These are phyloP conservation scores for Theretra japonica DNA, from an alignment of 2,888 invertebrate species.

Conservation along the genomic window DNA sequence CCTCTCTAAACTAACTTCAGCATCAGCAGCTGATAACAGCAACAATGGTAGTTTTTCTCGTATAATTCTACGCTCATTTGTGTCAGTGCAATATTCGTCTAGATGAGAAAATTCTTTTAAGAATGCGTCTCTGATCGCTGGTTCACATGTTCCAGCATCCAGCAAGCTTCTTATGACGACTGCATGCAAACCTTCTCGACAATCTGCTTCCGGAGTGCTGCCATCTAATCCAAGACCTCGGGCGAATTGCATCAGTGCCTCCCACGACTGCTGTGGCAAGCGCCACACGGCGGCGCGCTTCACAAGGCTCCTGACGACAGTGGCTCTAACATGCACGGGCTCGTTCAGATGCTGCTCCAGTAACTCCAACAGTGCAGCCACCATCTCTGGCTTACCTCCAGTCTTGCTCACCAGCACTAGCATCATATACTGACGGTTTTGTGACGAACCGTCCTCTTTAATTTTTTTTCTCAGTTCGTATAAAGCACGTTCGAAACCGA, in stretches of 20 bases:
- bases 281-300: slow-evolving; percentile 67
- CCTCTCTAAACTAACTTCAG: slow-evolving; percentile 34
- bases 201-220: slow-evolving; percentile 49
- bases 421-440: slow-evolving; percentile 65
- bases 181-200: slow-evolving; percentile 66
- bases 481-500: slow-evolving; percentile 58
- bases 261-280: slow-evolving; percentile 58
- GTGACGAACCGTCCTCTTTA: slow-evolving; percentile 50
- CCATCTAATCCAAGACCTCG: slow-evolving; percentile 67
- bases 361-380: slow-evolving; percentile 56
- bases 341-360: slow-evolving; percentile 60
- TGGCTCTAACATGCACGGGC: slow-evolving; percentile 60
- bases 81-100: slow-evolving; percentile 54
- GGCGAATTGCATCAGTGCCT: slow-evolving; percentile 55
- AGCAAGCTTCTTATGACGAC: slow-evolving; percentile 61
- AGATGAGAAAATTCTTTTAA: slow-evolving; percentile 56
- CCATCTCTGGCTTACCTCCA: slow-evolving; percentile 55
- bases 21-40: slow-evolving; percentile 45
- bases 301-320: slow-evolving; percentile 66
- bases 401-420: slow-evolving; percentile 71
- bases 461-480: slow-evolving; percentile 59
- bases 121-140: slow-evolving; percentile 49
- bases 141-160: slow-evolving; percentile 40
- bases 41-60: slow-evolving; percentile 43
- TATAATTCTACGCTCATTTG: slow-evolving; percentile 50